Evolutionary conservation across 1,140 invertebrate species (phyloP), one percentile per base, ranked within the genome.

Genomic region (Drosophila busckii): DNA sequence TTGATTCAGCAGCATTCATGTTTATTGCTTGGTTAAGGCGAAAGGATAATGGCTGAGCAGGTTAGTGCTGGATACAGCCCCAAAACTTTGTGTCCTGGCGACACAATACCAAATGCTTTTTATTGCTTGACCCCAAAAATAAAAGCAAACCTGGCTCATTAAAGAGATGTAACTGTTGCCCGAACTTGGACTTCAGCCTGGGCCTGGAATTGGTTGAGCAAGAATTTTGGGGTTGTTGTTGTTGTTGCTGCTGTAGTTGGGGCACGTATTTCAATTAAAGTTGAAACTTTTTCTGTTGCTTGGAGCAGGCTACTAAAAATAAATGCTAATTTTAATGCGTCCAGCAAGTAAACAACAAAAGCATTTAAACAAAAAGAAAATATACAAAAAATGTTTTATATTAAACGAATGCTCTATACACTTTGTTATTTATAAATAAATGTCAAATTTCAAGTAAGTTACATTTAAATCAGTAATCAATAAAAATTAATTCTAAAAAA

Each of bases 11-110:
- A 59, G 50, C 52, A 38, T 53, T 62, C 54, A 83, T 80, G 76
- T 82, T 80, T 80, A 70, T 80, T 61, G 42, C 50, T 75, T 70
- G 70, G 65, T 55, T 65, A 61, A 65, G 46, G 46, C 49, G 73
- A 80, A 80, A 71, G 63, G 73, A 78, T 80, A 68, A 68, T 70
- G 55, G 42, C 34, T 22, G 20, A 52, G 22, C 35, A 58, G 53
- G 52, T 63, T 46, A 58, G 15, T 0, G 6, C 10, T 37, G 38
- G 23, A n/a, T 15, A 38, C 56, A 29, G 23, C 49, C 29, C 50
- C 29, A 48, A 38, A 41, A 34, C 38, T 64, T 45, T 29, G 10
- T 23, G 4, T 17, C 16, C 20, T 12, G 23, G 20, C 55, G 19
- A 48, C 53, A 34, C 52, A 28, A 16, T 46, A 31, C 20, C 32